Evolutionary conservation across 2,797 vertebrate species (phyloP).

Genomic region (Carapus acus): DNA sequence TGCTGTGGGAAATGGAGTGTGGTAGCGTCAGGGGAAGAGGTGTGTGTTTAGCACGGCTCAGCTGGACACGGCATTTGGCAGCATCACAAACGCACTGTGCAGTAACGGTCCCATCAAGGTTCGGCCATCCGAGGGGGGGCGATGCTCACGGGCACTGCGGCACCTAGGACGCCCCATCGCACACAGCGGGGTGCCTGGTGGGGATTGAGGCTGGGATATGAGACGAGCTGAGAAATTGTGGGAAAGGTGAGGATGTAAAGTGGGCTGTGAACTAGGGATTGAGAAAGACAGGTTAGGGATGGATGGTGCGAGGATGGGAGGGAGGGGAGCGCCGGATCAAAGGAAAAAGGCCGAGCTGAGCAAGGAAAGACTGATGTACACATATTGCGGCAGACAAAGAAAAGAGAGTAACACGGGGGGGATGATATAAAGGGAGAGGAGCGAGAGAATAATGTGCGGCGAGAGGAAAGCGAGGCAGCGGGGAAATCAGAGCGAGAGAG

Average conservation of each 20-base stretch:
- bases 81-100: constrained; percentile 71
- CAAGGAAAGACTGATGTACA: constrained; percentile 52
- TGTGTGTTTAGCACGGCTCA: constrained; percentile 59
- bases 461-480: constrained; percentile 57
- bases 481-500: constrained; percentile 58
- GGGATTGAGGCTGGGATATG: constrained; percentile 24
- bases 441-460: constrained; percentile 50
- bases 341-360: constrained; percentile 51
- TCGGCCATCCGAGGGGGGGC: constrained; percentile 66
- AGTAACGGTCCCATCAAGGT: constrained; percentile 68
- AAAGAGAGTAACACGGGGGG: constrained; percentile 49
- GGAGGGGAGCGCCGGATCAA: constrained; percentile 46
- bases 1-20: constrained; percentile 74
- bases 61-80: constrained; percentile 61
- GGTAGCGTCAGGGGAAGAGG: constrained; percentile 61
- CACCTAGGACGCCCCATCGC: constrained; percentile 57
- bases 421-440: constrained; percentile 55
- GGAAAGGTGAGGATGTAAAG: constrained; percentile 18
- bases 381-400: constrained; percentile 62
- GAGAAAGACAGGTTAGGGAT: constrained; percentile 30
- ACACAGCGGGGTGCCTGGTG: constrained; percentile 40
- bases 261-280: constrained; percentile 1
- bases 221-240: constrained; percentile 23
- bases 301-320: constrained; percentile 29
- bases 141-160: constrained; percentile 65